These are phyloP conservation scores for Tipula lateralis DNA, from an alignment of 2,888 invertebrate species.

Conservation along the genomic window DNA sequence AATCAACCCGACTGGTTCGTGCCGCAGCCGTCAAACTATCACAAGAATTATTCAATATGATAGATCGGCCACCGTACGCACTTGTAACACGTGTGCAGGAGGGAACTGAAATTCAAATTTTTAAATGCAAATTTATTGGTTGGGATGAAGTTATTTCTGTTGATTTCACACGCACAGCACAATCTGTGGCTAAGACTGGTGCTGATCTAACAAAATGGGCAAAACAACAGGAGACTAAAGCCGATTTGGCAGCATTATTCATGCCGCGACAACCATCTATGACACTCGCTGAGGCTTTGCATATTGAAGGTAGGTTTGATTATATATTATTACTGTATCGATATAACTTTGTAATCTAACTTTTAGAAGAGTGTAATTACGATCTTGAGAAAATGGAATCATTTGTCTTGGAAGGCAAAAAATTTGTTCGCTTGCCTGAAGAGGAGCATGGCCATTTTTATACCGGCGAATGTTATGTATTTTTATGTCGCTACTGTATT, in stretches of 20 bases:
- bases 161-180: conserved; percentile 96
- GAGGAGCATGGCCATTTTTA: conserved; percentile 88
- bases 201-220: conserved; percentile 94
- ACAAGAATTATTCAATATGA: conserved; percentile 93
- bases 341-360: not conserved
- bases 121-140: conserved; percentile 93
- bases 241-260: conserved; percentile 92
- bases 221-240: conserved; percentile 79
- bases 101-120: conserved; percentile 87
- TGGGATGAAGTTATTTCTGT: conserved; percentile 99
- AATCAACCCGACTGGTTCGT: conserved; percentile 89
- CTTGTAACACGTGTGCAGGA: conserved; percentile 85
- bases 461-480: conserved; percentile 95
- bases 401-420: conserved; percentile 92
- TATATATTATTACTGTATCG: not conserved
- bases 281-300: conserved; percentile 75
- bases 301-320: conserved; percentile 55
- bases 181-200: conserved; percentile 93
- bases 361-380: conserved; percentile 88
- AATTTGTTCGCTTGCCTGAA: conserved; percentile 95
- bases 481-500: conserved; percentile 93
- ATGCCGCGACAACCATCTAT: conserved; percentile 90
- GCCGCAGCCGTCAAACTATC: conserved; percentile 96
- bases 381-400: conserved; percentile 97
- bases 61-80: conserved; percentile 81